Base-by-base conservation (phyloP, 37 sponge, comb jelly and placozoan genomes). In the Ephydatia muelleri region DNA sequence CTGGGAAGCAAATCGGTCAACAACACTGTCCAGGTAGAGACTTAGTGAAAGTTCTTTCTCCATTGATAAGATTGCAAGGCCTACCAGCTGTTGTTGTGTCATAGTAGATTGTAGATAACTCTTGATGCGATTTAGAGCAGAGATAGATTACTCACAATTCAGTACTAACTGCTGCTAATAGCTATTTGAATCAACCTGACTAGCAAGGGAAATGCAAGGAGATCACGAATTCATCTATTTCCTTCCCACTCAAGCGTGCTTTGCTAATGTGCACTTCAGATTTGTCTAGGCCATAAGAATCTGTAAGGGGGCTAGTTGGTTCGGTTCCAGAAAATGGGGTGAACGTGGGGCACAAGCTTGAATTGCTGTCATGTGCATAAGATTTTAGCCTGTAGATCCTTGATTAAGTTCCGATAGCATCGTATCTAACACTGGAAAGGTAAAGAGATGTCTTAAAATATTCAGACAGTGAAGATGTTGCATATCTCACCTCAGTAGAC, bases 111-210 rank as follows among this genome's bases (percentile, higher is more conserved):
- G 69, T 77, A 84, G 40, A 35, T 84, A 84, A 23, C 67, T 84
- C 33, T 84, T 84, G 2, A 83, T 89, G 5, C 67, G 79, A 72
- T 89, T 89, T 11, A 89, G 81, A 23, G 89, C 84, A 36, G 89
- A 89, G 73, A 89, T 83, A 35, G 84, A 89, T 9, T 81, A 26
- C 66, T 89, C 84, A 89, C 84, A 89, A 21, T 84, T 65, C 90
- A 64, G 81, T 89, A 68, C 90, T 89, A 32, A 89, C 87, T 33
- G 86, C 75, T 85, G 30, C 69, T 85, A 27, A 85, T 26, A 64
- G 74, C 73, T 67, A 85, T 85, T 67, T 85, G 68, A 38, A 85
- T 5, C 67, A 49, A 65, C 73, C 76, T 85, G 0, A 77, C 40
- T 19, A 85, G 40, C 31, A 68, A 36, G 21, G 85, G 85, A 43